These are phyloP conservation scores for Tinamus guttatus DNA, from an alignment of 2,113 vertebrate genomes.

Conservation along the genomic window DNA sequence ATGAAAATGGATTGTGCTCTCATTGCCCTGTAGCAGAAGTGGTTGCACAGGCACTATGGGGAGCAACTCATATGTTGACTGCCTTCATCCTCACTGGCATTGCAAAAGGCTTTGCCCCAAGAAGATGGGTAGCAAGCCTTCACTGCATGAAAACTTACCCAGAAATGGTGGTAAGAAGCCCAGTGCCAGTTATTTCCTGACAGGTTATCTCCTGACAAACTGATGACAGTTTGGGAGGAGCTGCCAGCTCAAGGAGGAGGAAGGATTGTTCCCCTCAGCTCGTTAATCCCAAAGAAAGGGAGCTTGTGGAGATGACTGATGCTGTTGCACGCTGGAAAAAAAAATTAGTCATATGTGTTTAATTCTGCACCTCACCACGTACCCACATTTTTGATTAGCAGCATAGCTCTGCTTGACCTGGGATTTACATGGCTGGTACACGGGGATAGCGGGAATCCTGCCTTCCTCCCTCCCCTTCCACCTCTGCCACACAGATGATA, in stretches of 20 bases:
- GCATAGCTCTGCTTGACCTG: neutral
- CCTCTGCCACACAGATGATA: neutral
- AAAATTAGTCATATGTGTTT: neutral
- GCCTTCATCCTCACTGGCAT: neutral
- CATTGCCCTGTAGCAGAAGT: neutral
- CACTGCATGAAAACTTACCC: neutral
- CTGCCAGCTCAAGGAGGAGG: neutral
- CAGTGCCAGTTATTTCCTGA: no score
- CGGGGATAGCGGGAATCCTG: neutral
- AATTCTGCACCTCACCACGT: no score
- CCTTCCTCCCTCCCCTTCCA: neutral
- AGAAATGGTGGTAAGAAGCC: neutral
- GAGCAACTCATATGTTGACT: neutral
- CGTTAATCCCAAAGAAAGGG: neutral
- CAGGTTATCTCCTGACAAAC: neutral
- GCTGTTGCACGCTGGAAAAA: neutral
- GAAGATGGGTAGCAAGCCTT: neutral
- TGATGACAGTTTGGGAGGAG: accelerated
- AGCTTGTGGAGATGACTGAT: neutral
- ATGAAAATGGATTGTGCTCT: neutral
- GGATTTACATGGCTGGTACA: neutral
- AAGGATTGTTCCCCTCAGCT: neutral
- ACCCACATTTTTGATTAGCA: neutral
- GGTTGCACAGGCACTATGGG: neutral
- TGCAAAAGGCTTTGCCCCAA: neutral